Evolutionary conservation across 2,888 invertebrate species (phyloP).

Genomic region (Elegia similella): DNA sequence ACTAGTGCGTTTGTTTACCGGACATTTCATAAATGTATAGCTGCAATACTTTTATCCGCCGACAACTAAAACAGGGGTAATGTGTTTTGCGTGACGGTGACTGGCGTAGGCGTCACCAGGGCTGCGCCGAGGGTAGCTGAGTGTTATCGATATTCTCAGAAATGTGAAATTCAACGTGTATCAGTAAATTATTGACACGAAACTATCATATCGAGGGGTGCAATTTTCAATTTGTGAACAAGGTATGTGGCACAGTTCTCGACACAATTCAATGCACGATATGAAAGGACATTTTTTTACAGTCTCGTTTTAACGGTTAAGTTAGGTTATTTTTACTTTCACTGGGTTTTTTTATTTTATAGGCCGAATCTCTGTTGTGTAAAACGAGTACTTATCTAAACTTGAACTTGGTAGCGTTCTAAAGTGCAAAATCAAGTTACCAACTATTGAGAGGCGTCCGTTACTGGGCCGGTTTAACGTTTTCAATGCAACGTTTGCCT

Average conservation of each 20-base stretch:
- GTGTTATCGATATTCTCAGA: constrained; percentile 10
- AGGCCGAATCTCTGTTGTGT: background rate
- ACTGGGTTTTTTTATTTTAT: background rate
- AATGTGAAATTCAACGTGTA: constrained; percentile 10
- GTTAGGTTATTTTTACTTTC: background rate
- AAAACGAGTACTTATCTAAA: background rate
- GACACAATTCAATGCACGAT: background rate
- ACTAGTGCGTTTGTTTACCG: constrained; percentile 57
- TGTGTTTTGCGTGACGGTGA: background rate
- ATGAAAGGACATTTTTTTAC: background rate
- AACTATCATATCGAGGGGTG: constrained; percentile 4
- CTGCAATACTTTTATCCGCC: constrained; percentile 11
- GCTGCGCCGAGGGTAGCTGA: constrained; percentile 1
- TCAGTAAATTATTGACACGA: constrained; percentile 6
- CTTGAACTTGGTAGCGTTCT: constrained; percentile 7
- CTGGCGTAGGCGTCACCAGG: background rate
- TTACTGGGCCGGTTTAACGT: constrained; percentile 55
- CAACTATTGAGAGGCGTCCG: constrained; percentile 38
- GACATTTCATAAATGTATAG: constrained; percentile 44
- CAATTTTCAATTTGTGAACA: background rate
- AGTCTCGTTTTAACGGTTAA: background rate
- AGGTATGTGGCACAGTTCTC: background rate
- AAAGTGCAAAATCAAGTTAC: constrained; percentile 16
- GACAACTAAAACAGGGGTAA: background rate
- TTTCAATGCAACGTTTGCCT: constrained; percentile 46